Evolutionary conservation across 2,113 vertebrate genomes (phyloP).

Genomic region (Brachyistius frenatus): DNA sequence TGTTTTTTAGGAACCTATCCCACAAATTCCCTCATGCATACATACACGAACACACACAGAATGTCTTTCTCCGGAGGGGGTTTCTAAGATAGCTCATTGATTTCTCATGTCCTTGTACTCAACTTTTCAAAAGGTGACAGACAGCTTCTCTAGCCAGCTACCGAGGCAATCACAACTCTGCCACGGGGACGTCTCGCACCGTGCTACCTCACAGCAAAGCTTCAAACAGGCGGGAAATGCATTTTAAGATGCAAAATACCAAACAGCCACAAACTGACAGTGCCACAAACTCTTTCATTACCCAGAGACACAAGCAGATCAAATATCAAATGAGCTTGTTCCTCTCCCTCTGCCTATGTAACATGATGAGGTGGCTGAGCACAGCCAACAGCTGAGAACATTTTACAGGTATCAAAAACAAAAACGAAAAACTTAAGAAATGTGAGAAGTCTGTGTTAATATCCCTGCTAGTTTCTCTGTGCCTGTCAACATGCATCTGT

Average conservation of each 20-base stretch:
- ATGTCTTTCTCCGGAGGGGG: slow-evolving; percentile 44
- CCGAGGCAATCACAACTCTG: slow-evolving; percentile 61
- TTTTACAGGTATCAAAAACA: slow-evolving; percentile 69
- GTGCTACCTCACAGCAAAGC: slow-evolving; percentile 49
- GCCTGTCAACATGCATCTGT: slow-evolving; percentile 73
- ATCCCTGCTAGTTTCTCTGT: slow-evolving; percentile 67
- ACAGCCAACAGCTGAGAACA: slow-evolving; percentile 63
- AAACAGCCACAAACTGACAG: slow-evolving; percentile 62
- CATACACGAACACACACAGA: background rate
- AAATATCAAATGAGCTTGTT: slow-evolving; percentile 69
- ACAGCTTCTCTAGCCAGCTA: slow-evolving; percentile 65
- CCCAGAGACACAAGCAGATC: slow-evolving; percentile 68
- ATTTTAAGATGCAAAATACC: slow-evolving; percentile 74
- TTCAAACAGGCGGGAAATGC: slow-evolving; percentile 62
- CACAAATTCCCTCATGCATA: slow-evolving; percentile 17
- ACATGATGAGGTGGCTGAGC: slow-evolving; percentile 71
- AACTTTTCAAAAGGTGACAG: slow-evolving; percentile 79
- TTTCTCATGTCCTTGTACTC: slow-evolving; percentile 78
- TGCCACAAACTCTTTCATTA: slow-evolving; percentile 73
- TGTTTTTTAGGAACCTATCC: slow-evolving; percentile 40
- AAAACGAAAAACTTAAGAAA: slow-evolving; percentile 63
- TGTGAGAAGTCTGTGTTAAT: slow-evolving; percentile 71
- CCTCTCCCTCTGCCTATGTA: slow-evolving; percentile 63
- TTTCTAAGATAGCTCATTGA: slow-evolving; percentile 75
- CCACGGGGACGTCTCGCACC: slow-evolving; percentile 41